Conservation (phyloP, 1,140 invertebrate genomes). For the Drosophila jambulina region DNA sequence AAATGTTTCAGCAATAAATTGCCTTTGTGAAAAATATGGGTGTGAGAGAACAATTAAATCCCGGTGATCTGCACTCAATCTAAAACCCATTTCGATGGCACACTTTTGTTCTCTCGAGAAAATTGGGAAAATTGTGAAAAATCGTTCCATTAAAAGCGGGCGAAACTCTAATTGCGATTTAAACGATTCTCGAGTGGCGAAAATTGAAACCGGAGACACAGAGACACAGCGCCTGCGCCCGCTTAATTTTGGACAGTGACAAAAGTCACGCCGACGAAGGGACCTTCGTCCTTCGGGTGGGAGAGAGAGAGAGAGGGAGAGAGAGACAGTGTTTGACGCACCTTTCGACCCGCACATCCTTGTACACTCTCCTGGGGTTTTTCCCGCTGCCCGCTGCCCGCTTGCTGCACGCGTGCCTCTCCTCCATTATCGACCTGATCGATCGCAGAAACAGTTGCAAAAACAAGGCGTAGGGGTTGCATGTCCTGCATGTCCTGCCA, state of each 20-base stretch:
- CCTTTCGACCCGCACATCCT: constrained; percentile 73
- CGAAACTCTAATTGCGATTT: constrained; percentile 72
- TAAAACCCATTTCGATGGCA: constrained; percentile 61
- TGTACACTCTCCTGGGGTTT: constrained; percentile 7
- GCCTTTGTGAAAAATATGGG: constrained; percentile 20
- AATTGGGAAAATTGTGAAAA: constrained; percentile 62
- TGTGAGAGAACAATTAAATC: constrained; percentile 42
- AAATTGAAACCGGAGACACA: constrained; percentile 55
- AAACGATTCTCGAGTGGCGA: constrained; percentile 72
- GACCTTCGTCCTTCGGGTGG: neutral
- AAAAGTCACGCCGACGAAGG: constrained; percentile 51
- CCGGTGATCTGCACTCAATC: constrained; percentile 41
- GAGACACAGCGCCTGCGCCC: constrained; percentile 31
- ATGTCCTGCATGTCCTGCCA: constrained; percentile 50
- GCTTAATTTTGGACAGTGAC: constrained; percentile 69
- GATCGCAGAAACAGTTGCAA: constrained; percentile 71
- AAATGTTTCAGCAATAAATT: neutral
- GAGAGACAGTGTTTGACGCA: constrained; percentile 42
- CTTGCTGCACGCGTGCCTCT: constrained; percentile 64
- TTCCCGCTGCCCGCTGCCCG: constrained; percentile 54
- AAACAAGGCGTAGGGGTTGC: constrained; percentile 50
- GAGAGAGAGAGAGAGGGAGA: neutral
- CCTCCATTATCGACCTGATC: constrained; percentile 45
- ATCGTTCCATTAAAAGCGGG: constrained; percentile 53
- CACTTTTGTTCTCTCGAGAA: constrained; percentile 42